Percentiles rank a stretch among this genome's conserved stretches.
Evolutionary conservation across 2,113 vertebrate species (phyloP).

Genomic region (Rhea americana): DNA sequence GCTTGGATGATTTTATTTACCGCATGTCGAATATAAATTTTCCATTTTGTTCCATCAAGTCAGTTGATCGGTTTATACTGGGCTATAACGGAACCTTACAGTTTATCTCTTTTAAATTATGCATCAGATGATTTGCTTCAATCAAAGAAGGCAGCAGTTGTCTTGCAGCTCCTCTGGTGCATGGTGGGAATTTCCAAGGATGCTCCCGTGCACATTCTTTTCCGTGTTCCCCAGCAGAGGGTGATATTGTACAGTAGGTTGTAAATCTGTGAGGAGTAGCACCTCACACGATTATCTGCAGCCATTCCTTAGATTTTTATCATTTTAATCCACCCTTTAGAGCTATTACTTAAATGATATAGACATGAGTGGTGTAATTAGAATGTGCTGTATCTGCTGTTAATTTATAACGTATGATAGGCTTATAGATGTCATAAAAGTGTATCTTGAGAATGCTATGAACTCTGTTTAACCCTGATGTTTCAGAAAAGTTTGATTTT

Average conservation of each 20-base stretch:
- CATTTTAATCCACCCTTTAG: constrained; percentile 62
- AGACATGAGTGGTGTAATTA: constrained; percentile 65
- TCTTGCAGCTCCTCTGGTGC: background rate
- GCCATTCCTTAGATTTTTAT: constrained; percentile 39
- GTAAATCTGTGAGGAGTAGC: constrained; percentile 32
- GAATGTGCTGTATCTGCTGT: constrained; percentile 46
- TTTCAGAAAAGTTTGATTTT: constrained; percentile 64
- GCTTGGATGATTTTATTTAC: background rate
- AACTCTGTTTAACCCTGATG: constrained; percentile 64
- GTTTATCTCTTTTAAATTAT: background rate
- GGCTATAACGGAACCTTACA: background rate
- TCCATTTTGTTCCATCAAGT: background rate
- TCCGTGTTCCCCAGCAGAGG: constrained; percentile 42
- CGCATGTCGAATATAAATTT: background rate
- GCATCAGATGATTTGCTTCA: background rate
- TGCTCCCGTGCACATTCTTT: background rate
- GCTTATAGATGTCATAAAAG: constrained; percentile 65
- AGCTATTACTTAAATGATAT: constrained; percentile 61
- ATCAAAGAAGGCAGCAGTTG: background rate
- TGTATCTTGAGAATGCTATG: constrained; percentile 61
- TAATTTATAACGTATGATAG: constrained; percentile 67
- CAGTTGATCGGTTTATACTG: background rate
- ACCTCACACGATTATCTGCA: background rate
- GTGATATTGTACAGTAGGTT: constrained; percentile 64
- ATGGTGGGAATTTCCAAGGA: background rate